Percentiles rank a stretch among this genome's conserved stretches.
phyloP scores from a whole-genome alignment of 1,140 invertebrate genomes.

The Bombus haemorrhoidalis region DNA sequence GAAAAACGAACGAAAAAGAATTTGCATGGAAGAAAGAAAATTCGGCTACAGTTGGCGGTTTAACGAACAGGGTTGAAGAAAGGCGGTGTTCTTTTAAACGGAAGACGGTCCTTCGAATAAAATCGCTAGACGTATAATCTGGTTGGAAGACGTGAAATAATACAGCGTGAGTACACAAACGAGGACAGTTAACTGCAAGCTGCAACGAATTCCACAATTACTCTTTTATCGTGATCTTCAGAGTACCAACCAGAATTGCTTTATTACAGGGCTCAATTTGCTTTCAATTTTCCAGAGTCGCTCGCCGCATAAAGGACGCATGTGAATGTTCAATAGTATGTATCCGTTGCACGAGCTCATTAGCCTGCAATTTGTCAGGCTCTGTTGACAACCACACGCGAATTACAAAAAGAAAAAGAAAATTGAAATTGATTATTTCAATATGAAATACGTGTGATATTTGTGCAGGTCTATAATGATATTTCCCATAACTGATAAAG shows the following conservation, averaged over 20 bases:
- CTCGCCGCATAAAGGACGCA: background rate
- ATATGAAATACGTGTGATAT: background rate
- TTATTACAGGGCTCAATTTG: slow-evolving; percentile 64
- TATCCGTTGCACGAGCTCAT: slow-evolving; percentile 6
- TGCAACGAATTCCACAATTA: slow-evolving; percentile 61
- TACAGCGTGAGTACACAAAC: slow-evolving; percentile 44
- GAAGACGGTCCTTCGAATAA: slow-evolving; percentile 44
- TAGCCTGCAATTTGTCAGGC: background rate
- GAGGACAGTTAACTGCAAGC: slow-evolving; percentile 61
- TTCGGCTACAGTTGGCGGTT: background rate
- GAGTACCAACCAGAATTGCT: slow-evolving; percentile 61
- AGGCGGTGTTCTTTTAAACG: background rate
- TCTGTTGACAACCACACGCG: background rate
- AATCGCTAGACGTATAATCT: slow-evolving; percentile 53
- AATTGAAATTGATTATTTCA: too few species aligned
- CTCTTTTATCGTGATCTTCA: slow-evolving; percentile 64
- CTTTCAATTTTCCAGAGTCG: slow-evolving; percentile 58
- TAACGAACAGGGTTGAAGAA: background rate
- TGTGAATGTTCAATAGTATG: background rate
- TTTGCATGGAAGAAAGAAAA: background rate
- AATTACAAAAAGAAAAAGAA: background rate
- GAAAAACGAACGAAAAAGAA: too few species aligned
- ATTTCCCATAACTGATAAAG: background rate
- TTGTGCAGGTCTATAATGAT: background rate
- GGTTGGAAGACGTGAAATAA: slow-evolving; percentile 52